Percentiles rank a stretch among this genome's conserved stretches.
These are phyloP conservation scores for Thera britannica DNA, from an alignment of 2,888 invertebrate species.

Conservation along the genomic window DNA sequence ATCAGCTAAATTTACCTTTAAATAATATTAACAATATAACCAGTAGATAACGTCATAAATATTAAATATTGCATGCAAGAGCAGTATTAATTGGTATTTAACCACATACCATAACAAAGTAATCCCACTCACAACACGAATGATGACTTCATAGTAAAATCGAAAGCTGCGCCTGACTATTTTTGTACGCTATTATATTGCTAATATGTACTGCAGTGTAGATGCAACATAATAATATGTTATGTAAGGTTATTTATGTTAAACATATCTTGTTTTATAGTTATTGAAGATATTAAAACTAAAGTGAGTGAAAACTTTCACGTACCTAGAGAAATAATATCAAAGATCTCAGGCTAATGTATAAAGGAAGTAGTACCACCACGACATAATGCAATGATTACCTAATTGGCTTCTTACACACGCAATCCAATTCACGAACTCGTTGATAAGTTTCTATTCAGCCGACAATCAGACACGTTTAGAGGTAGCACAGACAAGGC, in stretches of 20 bases:
- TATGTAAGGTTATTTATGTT: conserved; percentile 19
- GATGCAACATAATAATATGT: conserved; percentile 16
- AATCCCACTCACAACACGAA: conserved; percentile 51
- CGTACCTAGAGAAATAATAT: no score
- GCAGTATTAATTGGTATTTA: conserved; percentile 32
- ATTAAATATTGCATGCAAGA: conserved; percentile 1
- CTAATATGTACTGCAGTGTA: conserved; percentile 29
- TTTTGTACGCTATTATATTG: conserved; percentile 35
- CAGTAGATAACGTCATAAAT: not conserved
- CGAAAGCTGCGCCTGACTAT: conserved; percentile 63
- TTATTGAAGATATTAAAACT: not conserved
- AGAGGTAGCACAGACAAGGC: not conserved
- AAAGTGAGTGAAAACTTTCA: not conserved
- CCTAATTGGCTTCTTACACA: conserved; percentile 4
- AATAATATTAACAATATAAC: no score
- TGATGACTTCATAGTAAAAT: conserved; percentile 76
- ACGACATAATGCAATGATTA: not conserved
- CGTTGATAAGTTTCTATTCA: conserved; percentile 26
- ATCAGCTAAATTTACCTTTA: no score
- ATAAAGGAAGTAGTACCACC: not conserved
- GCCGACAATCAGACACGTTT: not conserved
- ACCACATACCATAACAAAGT: conserved; percentile 45
- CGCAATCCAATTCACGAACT: conserved; percentile 16
- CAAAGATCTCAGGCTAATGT: no score
- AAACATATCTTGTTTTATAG: not conserved